Conservation (phyloP, 2,888 invertebrate genomes). For the Dasypolia templi region DNA sequence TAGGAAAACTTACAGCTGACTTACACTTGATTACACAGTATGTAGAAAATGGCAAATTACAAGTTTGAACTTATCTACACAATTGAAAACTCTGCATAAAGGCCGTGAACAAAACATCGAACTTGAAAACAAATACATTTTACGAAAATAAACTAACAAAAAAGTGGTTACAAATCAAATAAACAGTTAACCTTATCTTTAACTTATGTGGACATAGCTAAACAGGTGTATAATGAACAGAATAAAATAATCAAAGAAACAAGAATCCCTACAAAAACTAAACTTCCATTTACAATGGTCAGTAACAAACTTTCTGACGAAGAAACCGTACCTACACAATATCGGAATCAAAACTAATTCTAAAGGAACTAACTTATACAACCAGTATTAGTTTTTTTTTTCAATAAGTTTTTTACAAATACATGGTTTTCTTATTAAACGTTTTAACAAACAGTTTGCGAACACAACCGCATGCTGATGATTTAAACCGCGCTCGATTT, state of each 20-base stretch:
- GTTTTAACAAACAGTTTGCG: conserved; percentile 1
- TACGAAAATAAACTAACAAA: background rate
- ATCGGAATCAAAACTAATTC: background rate
- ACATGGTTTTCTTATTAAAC: conserved; percentile 2
- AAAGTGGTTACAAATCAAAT: background rate
- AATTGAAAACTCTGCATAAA: background rate
- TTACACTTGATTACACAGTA: background rate
- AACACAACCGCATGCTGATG: conserved; percentile 20
- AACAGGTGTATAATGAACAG: background rate
- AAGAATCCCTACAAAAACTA: conserved; percentile 2
- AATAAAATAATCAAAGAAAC: background rate
- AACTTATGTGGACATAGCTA: background rate
- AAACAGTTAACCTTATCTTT: background rate
- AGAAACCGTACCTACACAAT: conserved; percentile 1
- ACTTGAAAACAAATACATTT: background rate
- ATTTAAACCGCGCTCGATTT: conserved; percentile 21
- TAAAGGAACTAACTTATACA: conserved; percentile 11
- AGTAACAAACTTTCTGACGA: background rate
- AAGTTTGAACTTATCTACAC: background rate
- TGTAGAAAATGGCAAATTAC: background rate
- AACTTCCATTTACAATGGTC: background rate
- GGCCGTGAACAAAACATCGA: background rate
- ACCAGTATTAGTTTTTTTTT: background rate
- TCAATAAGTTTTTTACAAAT: no score
- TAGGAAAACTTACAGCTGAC: background rate